Percentiles rank a stretch among this genome's conserved stretches.
phyloP scores from a whole-genome alignment of 2,888 invertebrate genomes.

The Lycophotia porphyrea region DNA sequence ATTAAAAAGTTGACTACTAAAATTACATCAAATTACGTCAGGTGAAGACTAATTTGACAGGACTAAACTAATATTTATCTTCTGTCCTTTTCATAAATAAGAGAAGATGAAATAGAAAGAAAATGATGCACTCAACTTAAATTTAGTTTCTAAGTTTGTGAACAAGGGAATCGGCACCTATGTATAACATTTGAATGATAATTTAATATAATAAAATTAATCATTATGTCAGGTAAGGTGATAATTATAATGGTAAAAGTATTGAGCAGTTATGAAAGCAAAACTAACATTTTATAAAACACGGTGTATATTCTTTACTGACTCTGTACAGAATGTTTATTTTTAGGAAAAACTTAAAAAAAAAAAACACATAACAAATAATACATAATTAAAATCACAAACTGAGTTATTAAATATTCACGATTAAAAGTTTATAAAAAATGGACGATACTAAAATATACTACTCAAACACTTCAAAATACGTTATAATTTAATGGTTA shows the following conservation, averaged over 20 bases:
- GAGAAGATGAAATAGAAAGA: too few relatives aligned
- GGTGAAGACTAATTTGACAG: too few relatives aligned
- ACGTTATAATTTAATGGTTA: not conserved
- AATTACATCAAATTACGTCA: too few relatives aligned
- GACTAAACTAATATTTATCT: too few relatives aligned
- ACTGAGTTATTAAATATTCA: not conserved
- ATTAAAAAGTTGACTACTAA: too few relatives aligned
- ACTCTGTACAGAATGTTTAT: constrained; percentile 21
- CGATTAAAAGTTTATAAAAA: too few relatives aligned
- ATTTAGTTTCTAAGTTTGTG: too few relatives aligned
- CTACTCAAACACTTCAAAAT: not conserved
- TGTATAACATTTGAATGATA: constrained; percentile 15
- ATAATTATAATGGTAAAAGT: not conserved
- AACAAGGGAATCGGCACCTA: too few relatives aligned
- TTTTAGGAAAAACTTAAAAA: not conserved
- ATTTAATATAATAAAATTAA: constrained; percentile 14
- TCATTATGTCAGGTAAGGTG: not conserved
- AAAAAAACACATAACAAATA: not conserved
- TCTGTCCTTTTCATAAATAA: too few relatives aligned
- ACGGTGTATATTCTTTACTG: constrained; percentile 1
- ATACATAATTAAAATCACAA: not conserved
- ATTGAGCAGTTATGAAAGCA: not conserved
- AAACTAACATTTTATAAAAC: constrained; percentile 10
- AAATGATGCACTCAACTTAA: too few relatives aligned
- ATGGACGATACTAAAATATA: not conserved